Conservation (phyloP, 2,888 invertebrate species). For the Tigriopus californicus region DNA sequence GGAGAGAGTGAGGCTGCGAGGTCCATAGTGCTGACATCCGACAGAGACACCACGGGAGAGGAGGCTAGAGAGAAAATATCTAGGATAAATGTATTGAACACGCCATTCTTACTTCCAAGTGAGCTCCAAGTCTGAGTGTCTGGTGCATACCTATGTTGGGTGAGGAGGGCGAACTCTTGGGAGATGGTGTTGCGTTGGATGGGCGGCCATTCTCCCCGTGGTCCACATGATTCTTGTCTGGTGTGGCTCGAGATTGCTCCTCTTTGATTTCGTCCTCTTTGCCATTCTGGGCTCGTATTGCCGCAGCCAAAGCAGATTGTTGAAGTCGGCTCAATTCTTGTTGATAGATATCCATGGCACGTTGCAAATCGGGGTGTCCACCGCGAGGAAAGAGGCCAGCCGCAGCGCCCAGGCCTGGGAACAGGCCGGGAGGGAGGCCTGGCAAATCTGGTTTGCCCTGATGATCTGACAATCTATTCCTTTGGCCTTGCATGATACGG, state of each 20-base stretch:
- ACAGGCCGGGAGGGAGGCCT: neutral
- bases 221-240: neutral
- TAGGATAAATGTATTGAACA: too few species aligned
- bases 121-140: too few species aligned
- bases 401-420: neutral
- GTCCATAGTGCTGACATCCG: too few species aligned
- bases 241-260: neutral
- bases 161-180: too few species aligned
- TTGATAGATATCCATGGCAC: slow-evolving; percentile 78
- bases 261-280: neutral
- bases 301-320: slow-evolving; percentile 19
- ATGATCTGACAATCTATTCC: neutral
- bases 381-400: slow-evolving; percentile 11
- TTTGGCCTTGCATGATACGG: slow-evolving; percentile 50
- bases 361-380: slow-evolving; percentile 46
- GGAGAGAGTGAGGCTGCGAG: slow-evolving; percentile 31
- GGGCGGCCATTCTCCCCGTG: too few species aligned
- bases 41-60: too few species aligned
- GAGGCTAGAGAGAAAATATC: too few species aligned
- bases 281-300: slow-evolving; percentile 17
- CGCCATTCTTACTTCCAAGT: too few species aligned
- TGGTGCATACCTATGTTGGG: too few species aligned
- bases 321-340: slow-evolving; percentile 78
- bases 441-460: neutral
- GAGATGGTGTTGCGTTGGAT: too few species aligned